These are phyloP conservation scores for Muraenolepis orangiensis DNA, from an alignment of 2,797 vertebrate species.

Conservation along the genomic window DNA sequence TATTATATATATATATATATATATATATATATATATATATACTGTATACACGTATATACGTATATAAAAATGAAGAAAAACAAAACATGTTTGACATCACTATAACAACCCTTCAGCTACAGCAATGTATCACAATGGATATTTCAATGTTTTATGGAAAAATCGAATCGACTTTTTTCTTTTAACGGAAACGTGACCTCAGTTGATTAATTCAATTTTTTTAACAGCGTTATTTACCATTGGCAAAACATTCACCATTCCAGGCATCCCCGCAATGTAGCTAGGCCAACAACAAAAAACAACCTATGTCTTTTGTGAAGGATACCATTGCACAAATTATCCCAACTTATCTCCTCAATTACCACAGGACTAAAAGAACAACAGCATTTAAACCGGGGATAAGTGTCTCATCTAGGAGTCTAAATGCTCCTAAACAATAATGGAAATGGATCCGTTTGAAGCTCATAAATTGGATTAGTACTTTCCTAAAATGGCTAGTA, in stretches of 20 bases:
- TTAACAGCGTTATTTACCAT: not conserved
- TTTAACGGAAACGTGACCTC: not conserved
- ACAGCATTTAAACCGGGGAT: slow-evolving; percentile 67
- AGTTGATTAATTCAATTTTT: not conserved
- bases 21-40: not conserved
- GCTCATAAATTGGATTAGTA: slow-evolving; percentile 77
- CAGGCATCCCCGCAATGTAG: slow-evolving; percentile 6
- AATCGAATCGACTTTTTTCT: not conserved
- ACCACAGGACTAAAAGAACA: slow-evolving; percentile 22
- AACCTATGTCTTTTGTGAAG: slow-evolving; percentile 28
- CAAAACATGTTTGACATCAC: not conserved
- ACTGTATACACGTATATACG: not conserved
- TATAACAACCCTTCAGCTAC: slow-evolving; percentile 2
- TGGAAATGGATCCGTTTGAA: slow-evolving; percentile 69
- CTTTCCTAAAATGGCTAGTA: slow-evolving; percentile 63
- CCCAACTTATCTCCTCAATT: slow-evolving; percentile 33
- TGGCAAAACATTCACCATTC: not conserved
- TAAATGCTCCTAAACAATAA: slow-evolving; percentile 64
- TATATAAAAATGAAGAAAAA: not conserved
- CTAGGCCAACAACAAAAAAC: not conserved
- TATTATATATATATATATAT: not conserved
- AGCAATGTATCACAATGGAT: not conserved
- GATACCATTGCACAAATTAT: slow-evolving; percentile 44
- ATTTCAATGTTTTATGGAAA: not conserved
- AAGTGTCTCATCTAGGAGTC: slow-evolving; percentile 64